phyloP scores from a whole-genome alignment of 2,888 invertebrate species.

The Leptinotarsa juncta region DNA sequence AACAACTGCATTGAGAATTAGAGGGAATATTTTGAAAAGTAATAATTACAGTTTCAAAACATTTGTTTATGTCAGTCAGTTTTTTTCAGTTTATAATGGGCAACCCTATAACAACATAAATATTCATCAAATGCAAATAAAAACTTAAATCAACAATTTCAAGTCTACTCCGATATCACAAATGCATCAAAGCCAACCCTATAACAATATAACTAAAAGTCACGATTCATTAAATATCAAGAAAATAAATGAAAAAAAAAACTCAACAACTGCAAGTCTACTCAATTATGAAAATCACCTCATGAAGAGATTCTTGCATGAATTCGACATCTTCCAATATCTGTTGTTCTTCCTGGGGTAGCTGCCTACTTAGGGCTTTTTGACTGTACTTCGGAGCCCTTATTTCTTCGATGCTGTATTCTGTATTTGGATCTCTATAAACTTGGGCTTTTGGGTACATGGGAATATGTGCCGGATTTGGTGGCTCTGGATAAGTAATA shows the following conservation, averaged over 20 bases:
- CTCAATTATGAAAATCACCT: conserved; percentile 22
- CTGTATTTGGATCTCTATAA: conserved; percentile 71
- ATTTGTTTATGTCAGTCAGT: too few species aligned
- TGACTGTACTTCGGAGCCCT: conserved; percentile 71
- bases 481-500: conserved; percentile 73
- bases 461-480: conserved; percentile 69
- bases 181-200: background rate
- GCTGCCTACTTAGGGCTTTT: conserved; percentile 51
- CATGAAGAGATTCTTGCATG: conserved; percentile 38
- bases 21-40: too few species aligned
- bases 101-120: too few species aligned
- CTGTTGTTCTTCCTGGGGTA: conserved; percentile 18
- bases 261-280: background rate
- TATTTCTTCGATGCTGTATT: conserved; percentile 84
- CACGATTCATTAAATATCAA: too few species aligned
- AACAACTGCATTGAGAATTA: too few species aligned
- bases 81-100: too few species aligned
- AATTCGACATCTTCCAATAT: conserved; percentile 37
- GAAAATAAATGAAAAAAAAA: too few species aligned
- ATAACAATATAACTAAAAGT: too few species aligned
- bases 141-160: too few species aligned
- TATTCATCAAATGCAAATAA: too few species aligned
- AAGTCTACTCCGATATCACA: background rate
- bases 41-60: too few species aligned
- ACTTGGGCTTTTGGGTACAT: conserved; percentile 79